A percentile compares a stretch with the other conserved stretches of the same genome.
Conservation (phyloP, 2,113 vertebrate genomes). For the Piprites chloris region DNA sequence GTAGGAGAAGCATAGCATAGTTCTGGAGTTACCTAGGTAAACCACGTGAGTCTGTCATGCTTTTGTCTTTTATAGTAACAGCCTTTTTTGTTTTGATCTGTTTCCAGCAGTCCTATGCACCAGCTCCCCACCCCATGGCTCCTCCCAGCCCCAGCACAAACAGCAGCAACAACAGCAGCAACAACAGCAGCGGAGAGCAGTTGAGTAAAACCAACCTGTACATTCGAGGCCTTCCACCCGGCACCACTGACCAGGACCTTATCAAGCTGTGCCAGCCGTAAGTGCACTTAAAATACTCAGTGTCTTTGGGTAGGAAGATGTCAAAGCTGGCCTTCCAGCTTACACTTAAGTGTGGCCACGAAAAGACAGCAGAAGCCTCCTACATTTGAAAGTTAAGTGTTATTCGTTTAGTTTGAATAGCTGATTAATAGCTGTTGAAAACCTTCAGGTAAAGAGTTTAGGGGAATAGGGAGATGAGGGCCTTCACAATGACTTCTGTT, state of each 20-base stretch:
- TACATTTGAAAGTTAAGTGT: background rate
- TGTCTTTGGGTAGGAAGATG: background rate
- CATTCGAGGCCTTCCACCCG: constrained; percentile 94
- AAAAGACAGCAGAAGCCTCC: background rate
- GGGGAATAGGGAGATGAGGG: background rate
- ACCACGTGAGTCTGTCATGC: background rate
- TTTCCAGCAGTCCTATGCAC: constrained; percentile 96
- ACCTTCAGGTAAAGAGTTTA: background rate
- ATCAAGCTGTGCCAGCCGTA: constrained; percentile 99
- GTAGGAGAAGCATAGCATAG: background rate
- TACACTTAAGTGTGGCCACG: background rate
- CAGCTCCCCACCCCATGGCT: constrained; percentile 97
- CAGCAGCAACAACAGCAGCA: constrained; percentile 91
- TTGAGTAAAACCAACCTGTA: constrained; percentile 99
- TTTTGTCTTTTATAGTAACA: constrained; percentile 51
- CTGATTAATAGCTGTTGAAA: constrained; percentile 8
- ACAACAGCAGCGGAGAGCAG: constrained; percentile 87
- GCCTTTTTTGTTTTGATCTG: constrained; percentile 28
- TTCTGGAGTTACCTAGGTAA: background rate
- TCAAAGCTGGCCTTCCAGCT: background rate
- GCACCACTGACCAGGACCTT: constrained; percentile 97
- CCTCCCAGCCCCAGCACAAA: constrained; percentile 97
- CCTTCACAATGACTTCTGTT: background rate
- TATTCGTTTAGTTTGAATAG: background rate
- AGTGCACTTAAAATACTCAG: constrained; percentile 61